phyloP scores from a whole-genome alignment of 2,888 invertebrate genomes.

The Physocephala rufipes region DNA sequence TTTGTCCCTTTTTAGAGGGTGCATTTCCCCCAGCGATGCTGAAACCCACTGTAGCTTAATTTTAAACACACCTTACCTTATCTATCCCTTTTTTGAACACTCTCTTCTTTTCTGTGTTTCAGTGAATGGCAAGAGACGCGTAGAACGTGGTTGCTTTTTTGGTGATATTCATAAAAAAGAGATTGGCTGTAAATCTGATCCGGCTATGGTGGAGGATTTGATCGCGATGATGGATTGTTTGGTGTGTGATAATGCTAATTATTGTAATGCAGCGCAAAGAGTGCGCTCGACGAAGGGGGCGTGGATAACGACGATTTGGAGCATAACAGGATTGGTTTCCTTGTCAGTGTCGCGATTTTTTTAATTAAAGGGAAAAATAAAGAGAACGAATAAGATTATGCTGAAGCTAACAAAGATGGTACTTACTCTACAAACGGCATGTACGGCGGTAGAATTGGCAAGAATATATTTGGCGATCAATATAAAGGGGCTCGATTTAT shows the following conservation, averaged over 20 bases:
- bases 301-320: slow-evolving; percentile 10
- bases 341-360: no score
- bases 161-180: slow-evolving; percentile 57
- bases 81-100: not conserved
- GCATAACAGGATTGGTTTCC: slow-evolving; percentile 39
- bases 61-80: not conserved
- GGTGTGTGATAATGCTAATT: slow-evolving; percentile 55
- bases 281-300: slow-evolving; percentile 15
- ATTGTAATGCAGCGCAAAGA: slow-evolving; percentile 50
- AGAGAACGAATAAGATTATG: no score
- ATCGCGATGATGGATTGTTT: slow-evolving; percentile 53
- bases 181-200: slow-evolving; percentile 56
- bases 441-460: no score
- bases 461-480: no score
- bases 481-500: no score
- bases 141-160: slow-evolving; percentile 57
- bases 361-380: no score
- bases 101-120: slow-evolving; percentile 23
- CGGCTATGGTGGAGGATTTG: slow-evolving; percentile 45
- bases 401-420: no score
- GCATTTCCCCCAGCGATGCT: no score
- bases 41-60: no score
- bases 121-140: slow-evolving; percentile 54
- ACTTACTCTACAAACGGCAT: no score
- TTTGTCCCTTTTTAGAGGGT: no score